Conservation (phyloP, 2,797 vertebrate genomes). For the Emydoidea blandingii region DNA sequence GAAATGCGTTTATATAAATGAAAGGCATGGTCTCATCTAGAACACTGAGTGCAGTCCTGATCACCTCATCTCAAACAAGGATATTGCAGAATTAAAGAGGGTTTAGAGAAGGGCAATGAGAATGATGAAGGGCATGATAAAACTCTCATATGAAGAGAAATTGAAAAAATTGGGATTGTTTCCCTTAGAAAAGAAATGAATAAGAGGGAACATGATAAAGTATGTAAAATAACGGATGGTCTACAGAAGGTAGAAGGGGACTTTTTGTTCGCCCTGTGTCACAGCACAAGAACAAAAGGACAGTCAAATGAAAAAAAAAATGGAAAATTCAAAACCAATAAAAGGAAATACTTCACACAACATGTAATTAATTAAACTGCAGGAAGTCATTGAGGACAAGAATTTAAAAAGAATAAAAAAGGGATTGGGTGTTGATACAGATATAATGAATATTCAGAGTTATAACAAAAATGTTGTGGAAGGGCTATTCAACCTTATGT, state of each 20-base stretch:
- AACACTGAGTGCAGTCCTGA: background rate
- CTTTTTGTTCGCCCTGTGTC: background rate
- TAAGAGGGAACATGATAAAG: background rate
- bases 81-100: background rate
- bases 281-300: background rate
- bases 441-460: background rate
- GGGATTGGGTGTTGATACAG: background rate
- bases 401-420: background rate
- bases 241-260: rapidly evolving
- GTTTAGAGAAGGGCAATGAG: background rate
- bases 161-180: background rate
- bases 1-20: background rate
- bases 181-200: background rate
- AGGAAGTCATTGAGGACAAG: background rate
- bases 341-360: background rate
- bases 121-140: background rate
- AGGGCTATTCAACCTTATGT: background rate
- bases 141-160: background rate
- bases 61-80: background rate
- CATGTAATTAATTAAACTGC: background rate
- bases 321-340: background rate
- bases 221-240: background rate
- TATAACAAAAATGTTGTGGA: background rate
- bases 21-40: background rate
- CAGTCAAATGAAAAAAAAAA: background rate